phyloP scores from a whole-genome alignment of 2,113 vertebrate species.

The Dermatemys mawii region DNA sequence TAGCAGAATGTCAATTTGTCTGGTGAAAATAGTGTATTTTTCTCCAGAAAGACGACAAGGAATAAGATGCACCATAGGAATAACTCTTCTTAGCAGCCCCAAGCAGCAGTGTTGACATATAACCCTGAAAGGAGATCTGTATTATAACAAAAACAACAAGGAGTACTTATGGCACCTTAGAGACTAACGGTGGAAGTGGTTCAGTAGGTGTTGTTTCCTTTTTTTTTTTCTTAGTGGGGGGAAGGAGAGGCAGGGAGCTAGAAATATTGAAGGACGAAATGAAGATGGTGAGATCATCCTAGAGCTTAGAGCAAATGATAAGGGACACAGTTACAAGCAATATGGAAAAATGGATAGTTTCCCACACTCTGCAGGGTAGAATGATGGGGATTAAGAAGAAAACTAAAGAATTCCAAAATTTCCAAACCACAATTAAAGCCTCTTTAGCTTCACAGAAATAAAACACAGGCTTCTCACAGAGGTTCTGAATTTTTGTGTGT shows the following conservation, averaged over 20 bases:
- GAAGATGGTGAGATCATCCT: background rate
- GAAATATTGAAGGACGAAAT: background rate
- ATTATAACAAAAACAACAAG: background rate
- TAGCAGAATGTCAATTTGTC: conserved; percentile 16
- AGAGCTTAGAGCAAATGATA: background rate
- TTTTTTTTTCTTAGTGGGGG: background rate
- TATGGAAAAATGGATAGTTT: conserved; percentile 1
- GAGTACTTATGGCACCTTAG: too few species aligned
- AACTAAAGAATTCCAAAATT: conserved; percentile 14
- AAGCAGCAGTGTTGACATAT: conserved; percentile 17
- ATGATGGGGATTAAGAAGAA: conserved; percentile 5
- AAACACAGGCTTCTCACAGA: conserved; percentile 38
- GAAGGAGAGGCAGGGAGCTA: background rate
- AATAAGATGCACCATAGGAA: conserved; percentile 18
- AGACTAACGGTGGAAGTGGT: background rate
- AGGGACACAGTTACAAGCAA: background rate
- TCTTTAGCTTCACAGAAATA: conserved; percentile 45
- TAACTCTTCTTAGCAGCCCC: conserved; percentile 41
- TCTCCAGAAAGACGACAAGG: background rate
- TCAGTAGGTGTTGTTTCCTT: background rate
- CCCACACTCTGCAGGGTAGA: conserved; percentile 4
- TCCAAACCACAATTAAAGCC: conserved; percentile 30
- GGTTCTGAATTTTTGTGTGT: conserved; percentile 12
- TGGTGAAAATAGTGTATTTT: background rate
- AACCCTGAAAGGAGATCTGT: background rate